Conservation (phyloP, 2,888 invertebrate species). For the Hirtodrosophila cameraria region DNA sequence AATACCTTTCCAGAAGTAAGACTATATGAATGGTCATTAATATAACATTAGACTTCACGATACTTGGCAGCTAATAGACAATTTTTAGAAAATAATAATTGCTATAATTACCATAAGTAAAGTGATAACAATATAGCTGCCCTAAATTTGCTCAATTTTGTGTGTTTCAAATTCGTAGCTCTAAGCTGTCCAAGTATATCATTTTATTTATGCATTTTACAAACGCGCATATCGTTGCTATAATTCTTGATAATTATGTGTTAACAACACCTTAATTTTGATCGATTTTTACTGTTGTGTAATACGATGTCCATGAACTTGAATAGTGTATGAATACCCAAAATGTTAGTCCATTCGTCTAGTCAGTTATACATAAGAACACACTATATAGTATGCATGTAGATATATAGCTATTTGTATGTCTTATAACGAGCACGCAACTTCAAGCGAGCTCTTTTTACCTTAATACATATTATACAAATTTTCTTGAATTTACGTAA, state of each 20-base stretch:
- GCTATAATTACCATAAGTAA: no score
- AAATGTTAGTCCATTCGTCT: constrained; percentile 6
- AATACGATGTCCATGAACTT: constrained; percentile 72
- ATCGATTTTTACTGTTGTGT: constrained; percentile 65
- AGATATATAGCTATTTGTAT: background rate
- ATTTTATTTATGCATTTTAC: background rate
- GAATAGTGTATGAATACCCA: constrained; percentile 21
- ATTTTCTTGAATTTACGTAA: constrained; percentile 1
- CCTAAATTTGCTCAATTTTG: no score
- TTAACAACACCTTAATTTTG: constrained; percentile 47
- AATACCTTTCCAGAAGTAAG: no score
- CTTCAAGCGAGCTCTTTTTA: background rate
- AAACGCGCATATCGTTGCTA: background rate
- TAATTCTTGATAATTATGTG: constrained; percentile 17
- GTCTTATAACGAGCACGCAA: constrained; percentile 42
- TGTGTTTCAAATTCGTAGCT: no score
- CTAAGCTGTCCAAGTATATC: background rate
- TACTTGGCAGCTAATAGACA: no score
- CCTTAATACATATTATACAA: background rate
- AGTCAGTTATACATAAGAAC: background rate
- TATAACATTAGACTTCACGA: no score
- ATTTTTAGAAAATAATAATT: no score
- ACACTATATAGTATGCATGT: background rate
- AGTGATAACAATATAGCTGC: no score
- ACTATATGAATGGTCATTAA: no score